Base-by-base conservation (phyloP, 2,888 invertebrate genomes). In the Rosalia funebris region DNA sequence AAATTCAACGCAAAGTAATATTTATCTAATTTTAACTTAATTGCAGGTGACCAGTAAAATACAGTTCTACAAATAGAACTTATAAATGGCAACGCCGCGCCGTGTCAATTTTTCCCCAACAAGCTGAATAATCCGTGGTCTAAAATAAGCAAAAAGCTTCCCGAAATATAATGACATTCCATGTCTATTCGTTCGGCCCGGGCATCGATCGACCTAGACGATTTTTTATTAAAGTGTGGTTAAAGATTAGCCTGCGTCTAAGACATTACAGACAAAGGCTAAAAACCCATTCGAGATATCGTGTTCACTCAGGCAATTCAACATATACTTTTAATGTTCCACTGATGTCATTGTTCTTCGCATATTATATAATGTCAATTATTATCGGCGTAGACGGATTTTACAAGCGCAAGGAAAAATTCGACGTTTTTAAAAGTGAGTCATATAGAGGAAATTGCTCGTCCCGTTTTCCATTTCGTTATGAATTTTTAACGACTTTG, bases 171-270 rank as follows among this genome's bases (percentile, higher is more conserved):
- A 34, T 25, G 12, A 44, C 20, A 44, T 44, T 25, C 42, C 34
- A 7, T 9, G 44, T 4, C 11, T 1, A 44, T 44, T 44, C 44
- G 19, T 44, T 44, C 19, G 44, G 20, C 11, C 10, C 11, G 47
- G 48, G 17, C 17, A 36, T 48, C 48, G 48, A 48, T 48, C 48
- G 48, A 48, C 48, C 19, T 19, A 48, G 48, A 48, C 48, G 37
- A 48, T 37, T 48, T 48, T 48, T 48, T 48, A 47, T 14, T 20
- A 48, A 48, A 37, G 11, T 36, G 36, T 36, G 48, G 37, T 48
- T 48, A 37, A 37, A 48, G 36, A 12, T 37, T 19, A 34, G 37
- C 48, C 36, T 44, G 44, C 14, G 7, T 44, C 25, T 19, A 44
- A 48, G 36, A 36, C 36, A 16, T 19, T 12, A 36, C 37, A 37